Conservation (phyloP, 2,888 invertebrate species). For the Ypsolopha sequella region DNA sequence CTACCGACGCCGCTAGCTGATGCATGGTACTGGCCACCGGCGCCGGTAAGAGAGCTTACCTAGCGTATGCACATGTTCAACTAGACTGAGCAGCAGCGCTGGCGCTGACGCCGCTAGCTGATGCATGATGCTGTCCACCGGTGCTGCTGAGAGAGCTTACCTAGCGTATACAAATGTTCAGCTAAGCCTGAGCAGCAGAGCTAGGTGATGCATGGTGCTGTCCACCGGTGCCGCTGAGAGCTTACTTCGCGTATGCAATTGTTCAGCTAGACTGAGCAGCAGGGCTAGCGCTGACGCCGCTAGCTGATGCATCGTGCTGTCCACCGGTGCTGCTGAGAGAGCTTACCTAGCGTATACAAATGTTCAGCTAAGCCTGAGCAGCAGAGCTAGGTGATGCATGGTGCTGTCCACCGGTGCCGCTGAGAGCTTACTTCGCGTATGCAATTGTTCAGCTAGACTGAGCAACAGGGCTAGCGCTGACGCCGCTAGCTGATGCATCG, state of each 20-base stretch:
- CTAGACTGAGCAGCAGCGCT: slow-evolving; percentile 90
- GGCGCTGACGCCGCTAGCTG: slow-evolving; percentile 95
- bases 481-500: slow-evolving; percentile 96
- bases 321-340: neutral
- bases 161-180: neutral
- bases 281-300: neutral
- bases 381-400: too few species aligned
- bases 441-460: slow-evolving; percentile 83
- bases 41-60: too few species aligned
- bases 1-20: slow-evolving; percentile 90
- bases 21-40: too few species aligned
- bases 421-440: too few species aligned
- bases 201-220: too few species aligned
- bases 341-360: slow-evolving; percentile 77
- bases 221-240: too few species aligned
- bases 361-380: slow-evolving; percentile 88
- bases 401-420: too few species aligned
- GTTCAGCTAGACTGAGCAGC: too few species aligned
- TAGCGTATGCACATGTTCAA: slow-evolving; percentile 82
- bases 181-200: neutral
- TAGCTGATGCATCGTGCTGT: neutral
- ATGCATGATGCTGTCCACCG: slow-evolving; percentile 98
- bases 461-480: slow-evolving; percentile 94
- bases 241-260: too few species aligned
- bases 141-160: slow-evolving; percentile 78